Base-by-base conservation (phyloP, 2,888 invertebrate species). In the Pheosia gnoma region DNA sequence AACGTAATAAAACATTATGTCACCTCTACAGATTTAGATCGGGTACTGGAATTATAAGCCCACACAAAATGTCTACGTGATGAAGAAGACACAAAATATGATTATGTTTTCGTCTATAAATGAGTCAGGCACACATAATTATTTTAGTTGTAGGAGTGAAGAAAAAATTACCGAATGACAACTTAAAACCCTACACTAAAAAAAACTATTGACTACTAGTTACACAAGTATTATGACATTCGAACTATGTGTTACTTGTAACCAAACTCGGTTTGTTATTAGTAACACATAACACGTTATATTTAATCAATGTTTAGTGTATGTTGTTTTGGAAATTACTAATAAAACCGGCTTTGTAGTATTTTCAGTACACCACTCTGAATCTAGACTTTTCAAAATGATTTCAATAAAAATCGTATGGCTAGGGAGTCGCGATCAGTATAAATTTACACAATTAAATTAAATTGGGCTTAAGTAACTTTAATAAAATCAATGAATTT, bases 401-500 rank as follows among this genome's bases (percentile, higher is more conserved):
- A 25, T 25, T 25, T 25, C 25, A 25, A 25, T 25, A 25, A 25
- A 25, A 25, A 25, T 25, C 25, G 2, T 25, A 25, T 25, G 25
- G 25, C 25, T 25, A 2, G 2, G 25, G 25, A 25, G 25, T 41
- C 3, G 41, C 8, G 41, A 7, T 41, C 41, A 41, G 25, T 64
- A 60, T 58, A 25, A 25, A 25, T 25, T 25, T 25, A 25, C 2
- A 25, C 25, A 25, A 25, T 25, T 25, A 25, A 25, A 25, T 25
- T 47, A 54, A 54, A 13, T 47, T 55, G 57, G 38, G 55, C 53
- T 63, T 11, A 49, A 52, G 52, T 9, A 64, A 59, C 54, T 56
- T 57, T 62, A 71, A 71, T 62, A 67, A 65, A 72, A 74, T 75
- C 70, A 76, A 76, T 79, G 61, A 64, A 62, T 67, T 69, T n/a